phyloP scores from a whole-genome alignment of 1,140 invertebrate genomes.

The Cydia splendana region DNA sequence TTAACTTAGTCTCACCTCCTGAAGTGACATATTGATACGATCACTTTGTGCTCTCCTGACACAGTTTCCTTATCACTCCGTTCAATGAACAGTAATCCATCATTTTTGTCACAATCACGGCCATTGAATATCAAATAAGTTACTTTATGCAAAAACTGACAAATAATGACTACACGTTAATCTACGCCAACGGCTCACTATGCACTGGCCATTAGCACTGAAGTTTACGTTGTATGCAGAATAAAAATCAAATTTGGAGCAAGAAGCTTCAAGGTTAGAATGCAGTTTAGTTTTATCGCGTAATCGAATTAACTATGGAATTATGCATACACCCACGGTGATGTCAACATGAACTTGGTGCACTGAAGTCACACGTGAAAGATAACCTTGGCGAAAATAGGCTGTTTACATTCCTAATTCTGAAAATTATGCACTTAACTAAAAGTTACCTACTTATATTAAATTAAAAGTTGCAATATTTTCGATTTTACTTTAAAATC shows the following conservation, averaged over 20 bases:
- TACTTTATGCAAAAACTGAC: conserved; percentile 24
- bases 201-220: conserved; percentile 28
- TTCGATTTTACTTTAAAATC: neutral
- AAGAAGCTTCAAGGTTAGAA: conserved; percentile 42
- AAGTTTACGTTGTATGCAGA: conserved; percentile 44
- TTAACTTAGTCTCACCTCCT: conserved; percentile 58
- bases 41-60: conserved; percentile 51
- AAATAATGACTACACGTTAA: conserved; percentile 34
- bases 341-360: conserved; percentile 30
- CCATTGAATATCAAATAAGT: conserved; percentile 33
- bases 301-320: conserved; percentile 53
- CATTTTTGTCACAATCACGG: conserved; percentile 46
- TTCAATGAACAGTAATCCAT: conserved; percentile 45
- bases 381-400: conserved; percentile 19
- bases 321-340: conserved; percentile 52
- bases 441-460: neutral
- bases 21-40: conserved; percentile 63
- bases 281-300: conserved; percentile 54
- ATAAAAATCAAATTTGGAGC: conserved; percentile 58
- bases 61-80: conserved; percentile 59
- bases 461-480: neutral
- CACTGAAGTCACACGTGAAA: conserved; percentile 43
- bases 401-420: neutral
- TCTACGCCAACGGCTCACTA: conserved; percentile 16
- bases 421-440: neutral